These are phyloP conservation scores for Pelodiscus sinensis DNA, from an alignment of 2,113 vertebrate genomes.

Conservation along the genomic window DNA sequence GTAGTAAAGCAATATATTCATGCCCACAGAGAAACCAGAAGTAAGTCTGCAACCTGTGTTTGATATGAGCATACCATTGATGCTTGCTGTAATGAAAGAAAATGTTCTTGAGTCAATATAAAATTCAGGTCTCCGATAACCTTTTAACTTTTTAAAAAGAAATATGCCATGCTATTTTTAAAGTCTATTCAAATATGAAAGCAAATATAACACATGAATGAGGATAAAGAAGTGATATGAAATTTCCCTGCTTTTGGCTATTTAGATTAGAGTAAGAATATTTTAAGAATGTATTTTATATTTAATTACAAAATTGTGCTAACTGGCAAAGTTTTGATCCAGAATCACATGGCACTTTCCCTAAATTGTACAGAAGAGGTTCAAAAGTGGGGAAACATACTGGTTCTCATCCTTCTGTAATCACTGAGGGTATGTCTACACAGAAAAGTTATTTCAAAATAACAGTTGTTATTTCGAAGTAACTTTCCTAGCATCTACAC, in stretches of 20 bases:
- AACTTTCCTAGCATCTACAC: no score
- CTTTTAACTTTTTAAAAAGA: background rate
- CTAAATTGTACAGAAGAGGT: background rate
- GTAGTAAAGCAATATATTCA: background rate
- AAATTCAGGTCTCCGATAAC: accelerated
- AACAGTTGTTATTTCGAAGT: no score
- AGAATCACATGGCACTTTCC: background rate
- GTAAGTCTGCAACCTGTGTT: background rate
- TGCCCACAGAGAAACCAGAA: background rate
- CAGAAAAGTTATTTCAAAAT: no score
- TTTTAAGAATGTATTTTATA: background rate
- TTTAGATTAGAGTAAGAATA: background rate
- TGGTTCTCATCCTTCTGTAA: background rate
- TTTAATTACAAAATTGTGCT: background rate
- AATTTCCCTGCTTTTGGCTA: background rate
- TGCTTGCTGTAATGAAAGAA: background rate
- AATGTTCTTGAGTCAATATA: background rate
- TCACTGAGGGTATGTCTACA: background rate
- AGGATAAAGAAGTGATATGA: background rate
- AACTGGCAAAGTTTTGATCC: background rate
- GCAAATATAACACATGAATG: background rate
- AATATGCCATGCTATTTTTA: background rate
- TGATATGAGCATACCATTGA: background rate
- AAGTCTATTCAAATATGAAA: background rate
- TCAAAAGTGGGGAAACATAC: background rate